Evolutionary conservation across 92 coral and sea anemone genomes (phyloP), one percentile per base, ranked within the genome.

Genomic region (Blastomussa wellsi): DNA sequence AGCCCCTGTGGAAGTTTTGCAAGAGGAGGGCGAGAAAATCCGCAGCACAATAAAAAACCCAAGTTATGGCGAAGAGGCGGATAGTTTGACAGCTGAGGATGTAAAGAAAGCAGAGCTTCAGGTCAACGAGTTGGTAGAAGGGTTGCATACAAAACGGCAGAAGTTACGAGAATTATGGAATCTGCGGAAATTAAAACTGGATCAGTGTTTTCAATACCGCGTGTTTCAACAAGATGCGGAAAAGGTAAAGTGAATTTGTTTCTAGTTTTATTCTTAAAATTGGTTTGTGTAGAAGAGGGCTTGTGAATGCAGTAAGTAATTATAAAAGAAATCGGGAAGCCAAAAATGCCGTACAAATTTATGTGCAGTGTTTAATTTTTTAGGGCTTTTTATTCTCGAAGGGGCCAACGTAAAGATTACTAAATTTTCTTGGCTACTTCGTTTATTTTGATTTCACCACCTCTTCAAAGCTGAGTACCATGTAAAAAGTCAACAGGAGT

Each of bases 81-180:
- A 95, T 62, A 95, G 95, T 4, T 90, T 94, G 53, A 85, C 95
- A 11, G 48, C 81, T 7, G 95, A 94, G 33, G 98, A 94, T 82
- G 89, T 80, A 72, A 90, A 82, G 77, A 95, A 86, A 80, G 97
- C 95, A 22, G 93, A 93, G 70, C 92, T 84, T 80, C 99, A 88
- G 84, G 93, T 91, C 35, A 92, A 90, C 76, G 95, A 89, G 77
- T 87, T 90, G 68, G 83, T 96, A 47, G 98, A 96, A 51, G 94
- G 94, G 60, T 87, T 96, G 79, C 93, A 95, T 72, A 85, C 95
- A 20, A 96, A 96, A 82, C 80, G 99, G 74, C 95, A 96, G 57
- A 94, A 92, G 83, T 91, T 96, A 76, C 90, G 98, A 26, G 99
- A 96, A 71, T 83, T 95, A 66, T 96, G 99, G 99, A 92, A 96